Conservation (phyloP, 2,888 invertebrate genomes). For the Drosophila ochracea region DNA sequence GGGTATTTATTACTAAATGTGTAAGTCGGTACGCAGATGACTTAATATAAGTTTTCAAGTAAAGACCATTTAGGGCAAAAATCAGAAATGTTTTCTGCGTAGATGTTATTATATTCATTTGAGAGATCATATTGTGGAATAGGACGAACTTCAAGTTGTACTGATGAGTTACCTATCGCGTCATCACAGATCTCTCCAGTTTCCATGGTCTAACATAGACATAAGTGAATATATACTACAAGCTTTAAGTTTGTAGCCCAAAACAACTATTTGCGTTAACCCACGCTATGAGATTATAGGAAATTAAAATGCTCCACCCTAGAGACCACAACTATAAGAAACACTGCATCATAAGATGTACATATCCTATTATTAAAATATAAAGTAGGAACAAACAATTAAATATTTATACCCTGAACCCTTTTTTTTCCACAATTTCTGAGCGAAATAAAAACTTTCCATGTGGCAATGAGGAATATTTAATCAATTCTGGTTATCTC, state of each 20-base stretch:
- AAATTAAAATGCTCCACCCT: not conserved
- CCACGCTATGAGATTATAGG: not conserved
- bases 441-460: too few relatives aligned
- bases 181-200: accelerated
- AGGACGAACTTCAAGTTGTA: not conserved
- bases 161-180: not conserved
- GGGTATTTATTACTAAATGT: not conserved
- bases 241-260: not conserved
- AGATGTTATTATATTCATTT: not conserved
- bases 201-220: not conserved
- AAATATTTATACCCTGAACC: not conserved
- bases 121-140: not conserved
- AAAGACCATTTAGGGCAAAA: not conserved
- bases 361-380: not conserved
- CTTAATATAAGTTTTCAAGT: not conserved
- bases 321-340: not conserved
- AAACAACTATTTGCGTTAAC: not conserved
- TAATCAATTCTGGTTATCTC: too few relatives aligned
- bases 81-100: not conserved
- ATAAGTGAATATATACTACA: not conserved
- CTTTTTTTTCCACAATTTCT: too few relatives aligned
- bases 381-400: not conserved
- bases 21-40: not conserved
- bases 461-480: not conserved
- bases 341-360: not conserved